These are phyloP conservation scores for Drosophila pseudotakahashii DNA, from an alignment of 2,888 invertebrate species.

Conservation along the genomic window DNA sequence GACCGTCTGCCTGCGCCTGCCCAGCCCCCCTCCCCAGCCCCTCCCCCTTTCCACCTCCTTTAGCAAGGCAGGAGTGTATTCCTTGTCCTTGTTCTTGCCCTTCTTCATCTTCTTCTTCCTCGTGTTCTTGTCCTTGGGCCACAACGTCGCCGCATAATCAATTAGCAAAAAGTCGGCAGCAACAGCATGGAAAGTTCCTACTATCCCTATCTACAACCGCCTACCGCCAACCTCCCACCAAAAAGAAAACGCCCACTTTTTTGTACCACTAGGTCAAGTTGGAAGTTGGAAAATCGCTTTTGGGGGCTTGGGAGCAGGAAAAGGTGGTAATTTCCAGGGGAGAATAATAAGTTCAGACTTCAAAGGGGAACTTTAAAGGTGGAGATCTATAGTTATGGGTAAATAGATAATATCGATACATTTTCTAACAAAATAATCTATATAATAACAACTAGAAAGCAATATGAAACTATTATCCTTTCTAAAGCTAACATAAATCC, in stretches of 20 bases:
- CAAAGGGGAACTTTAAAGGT: too few species aligned
- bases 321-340: too few species aligned
- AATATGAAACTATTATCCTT: too few species aligned
- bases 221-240: background rate
- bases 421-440: too few species aligned
- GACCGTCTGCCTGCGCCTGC: slow-evolving; percentile 28
- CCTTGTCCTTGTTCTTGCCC: slow-evolving; percentile 39
- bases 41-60: background rate
- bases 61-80: background rate
- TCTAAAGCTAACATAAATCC: too few species aligned
- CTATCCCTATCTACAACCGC: slow-evolving; percentile 7
- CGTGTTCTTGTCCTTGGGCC: slow-evolving; percentile 43
- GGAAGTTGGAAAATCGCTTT: slow-evolving; percentile 2
- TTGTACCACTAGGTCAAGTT: slow-evolving; percentile 28
- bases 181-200: slow-evolving; percentile 21
- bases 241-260: slow-evolving; percentile 13
- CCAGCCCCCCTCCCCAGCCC: background rate
- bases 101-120: slow-evolving; percentile 31
- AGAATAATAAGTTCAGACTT: too few species aligned
- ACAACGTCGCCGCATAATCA: slow-evolving; percentile 36
- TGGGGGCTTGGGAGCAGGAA: too few species aligned
- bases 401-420: too few species aligned
- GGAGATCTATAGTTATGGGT: too few species aligned
- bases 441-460: too few species aligned
- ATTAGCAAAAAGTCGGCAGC: slow-evolving; percentile 25